A percentile compares a stretch with the other conserved stretches of the same genome.
These are phyloP conservation scores for Spodoptera litura DNA, from an alignment of 1,140 invertebrate genomes.

Conservation along the genomic window DNA sequence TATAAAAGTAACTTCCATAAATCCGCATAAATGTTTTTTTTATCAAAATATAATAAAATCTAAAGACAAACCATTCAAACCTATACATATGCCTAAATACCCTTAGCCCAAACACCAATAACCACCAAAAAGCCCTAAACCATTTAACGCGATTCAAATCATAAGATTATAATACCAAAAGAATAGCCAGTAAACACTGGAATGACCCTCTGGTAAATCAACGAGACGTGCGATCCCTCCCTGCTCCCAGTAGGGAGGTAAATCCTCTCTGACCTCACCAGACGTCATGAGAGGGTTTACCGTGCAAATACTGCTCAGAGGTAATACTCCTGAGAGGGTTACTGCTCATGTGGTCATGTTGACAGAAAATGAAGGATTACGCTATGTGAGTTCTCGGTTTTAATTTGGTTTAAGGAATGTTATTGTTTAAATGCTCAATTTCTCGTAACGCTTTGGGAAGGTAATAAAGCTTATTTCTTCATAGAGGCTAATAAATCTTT, in stretches of 20 bases:
- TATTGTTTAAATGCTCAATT: background rate
- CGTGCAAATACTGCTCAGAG: background rate
- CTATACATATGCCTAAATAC: no score
- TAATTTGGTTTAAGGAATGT: background rate
- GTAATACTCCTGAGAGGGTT: constrained; percentile 8
- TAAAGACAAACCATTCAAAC: no score
- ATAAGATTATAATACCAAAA: background rate
- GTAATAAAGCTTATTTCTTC: no score
- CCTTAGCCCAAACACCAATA: no score
- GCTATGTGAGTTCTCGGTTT: background rate
- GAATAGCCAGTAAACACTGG: constrained; percentile 2
- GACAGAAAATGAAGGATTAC: background rate
- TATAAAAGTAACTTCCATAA: no score
- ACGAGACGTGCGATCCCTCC: constrained; percentile 26
- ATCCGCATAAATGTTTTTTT: no score
- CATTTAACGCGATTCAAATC: background rate
- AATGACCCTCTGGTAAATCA: constrained; percentile 13
- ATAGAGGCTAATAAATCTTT: no score
- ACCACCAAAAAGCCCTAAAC: no score
- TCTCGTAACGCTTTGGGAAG: background rate
- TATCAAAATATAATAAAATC: no score
- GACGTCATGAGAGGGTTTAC: constrained; percentile 18
- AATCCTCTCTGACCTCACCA: constrained; percentile 26
- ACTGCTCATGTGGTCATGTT: background rate
- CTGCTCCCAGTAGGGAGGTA: constrained; percentile 32